phyloP scores from a whole-genome alignment of 2,113 vertebrate genomes.

The Turdus rufiventris region DNA sequence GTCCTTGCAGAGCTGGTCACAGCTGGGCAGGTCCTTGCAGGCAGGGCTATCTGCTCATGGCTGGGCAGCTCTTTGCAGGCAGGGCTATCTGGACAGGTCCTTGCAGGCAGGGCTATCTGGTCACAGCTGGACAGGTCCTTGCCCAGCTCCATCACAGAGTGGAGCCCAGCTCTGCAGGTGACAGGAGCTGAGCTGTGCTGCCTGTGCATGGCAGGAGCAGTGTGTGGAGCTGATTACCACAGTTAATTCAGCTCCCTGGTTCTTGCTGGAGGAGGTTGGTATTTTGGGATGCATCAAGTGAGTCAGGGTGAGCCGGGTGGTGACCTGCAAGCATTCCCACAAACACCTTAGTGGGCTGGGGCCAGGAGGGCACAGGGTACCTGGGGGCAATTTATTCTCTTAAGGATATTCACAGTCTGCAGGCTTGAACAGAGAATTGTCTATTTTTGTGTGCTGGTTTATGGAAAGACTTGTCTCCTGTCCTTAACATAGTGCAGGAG shows the following conservation, averaged over 20 bases:
- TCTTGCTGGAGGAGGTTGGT: not conserved
- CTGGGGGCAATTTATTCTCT: slow-evolving; percentile 20
- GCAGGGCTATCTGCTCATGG: not conserved
- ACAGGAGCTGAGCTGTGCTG: not conserved
- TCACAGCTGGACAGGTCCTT: not conserved
- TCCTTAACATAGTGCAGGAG: not conserved
- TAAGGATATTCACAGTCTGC: not conserved
- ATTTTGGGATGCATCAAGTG: slow-evolving; percentile 20
- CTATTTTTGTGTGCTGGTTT: slow-evolving; percentile 10
- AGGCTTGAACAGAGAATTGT: not conserved
- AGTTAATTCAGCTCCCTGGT: not conserved
- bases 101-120: not conserved
- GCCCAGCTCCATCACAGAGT: fast-evolving
- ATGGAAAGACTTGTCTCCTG: not conserved
- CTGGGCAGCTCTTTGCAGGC: not conserved
- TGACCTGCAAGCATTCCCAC: not conserved
- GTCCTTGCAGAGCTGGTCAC: too few species aligned
- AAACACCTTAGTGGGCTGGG: not conserved
- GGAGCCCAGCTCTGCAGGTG: not conserved
- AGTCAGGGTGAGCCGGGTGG: not conserved
- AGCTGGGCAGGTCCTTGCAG: not conserved
- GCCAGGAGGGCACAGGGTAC: not conserved
- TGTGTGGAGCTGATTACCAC: not conserved
- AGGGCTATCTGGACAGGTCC: not conserved
- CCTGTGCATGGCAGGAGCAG: not conserved